Evolutionary conservation across 2,888 invertebrate genomes (phyloP).

Genomic region (Chironomus riparius): DNA sequence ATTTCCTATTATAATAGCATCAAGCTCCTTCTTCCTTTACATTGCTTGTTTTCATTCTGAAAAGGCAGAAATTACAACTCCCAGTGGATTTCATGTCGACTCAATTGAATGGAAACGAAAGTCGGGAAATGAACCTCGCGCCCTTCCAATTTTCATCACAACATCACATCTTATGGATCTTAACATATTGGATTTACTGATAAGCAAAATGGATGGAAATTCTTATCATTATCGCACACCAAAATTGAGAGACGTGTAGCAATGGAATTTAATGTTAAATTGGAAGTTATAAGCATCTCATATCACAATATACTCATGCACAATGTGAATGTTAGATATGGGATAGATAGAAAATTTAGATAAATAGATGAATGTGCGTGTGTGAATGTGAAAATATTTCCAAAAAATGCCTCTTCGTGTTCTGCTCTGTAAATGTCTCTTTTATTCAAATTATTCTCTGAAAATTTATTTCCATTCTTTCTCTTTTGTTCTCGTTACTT

Average conservation of each 20-base stretch:
- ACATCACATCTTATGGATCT: neutral
- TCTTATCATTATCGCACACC: neutral
- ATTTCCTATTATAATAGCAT: too few species aligned
- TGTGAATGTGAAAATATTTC: neutral
- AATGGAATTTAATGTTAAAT: neutral
- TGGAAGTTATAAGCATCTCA: neutral
- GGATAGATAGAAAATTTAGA: neutral
- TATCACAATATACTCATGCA: too few species aligned
- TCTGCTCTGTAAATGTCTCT: neutral
- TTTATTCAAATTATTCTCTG: neutral
- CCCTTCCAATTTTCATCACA: neutral
- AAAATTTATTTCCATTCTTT: neutral
- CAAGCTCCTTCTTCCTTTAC: too few species aligned
- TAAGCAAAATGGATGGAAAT: neutral
- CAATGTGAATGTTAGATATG: neutral
- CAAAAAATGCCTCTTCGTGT: neutral
- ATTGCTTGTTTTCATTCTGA: too few species aligned
- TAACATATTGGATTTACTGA: neutral
- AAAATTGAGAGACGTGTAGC: neutral
- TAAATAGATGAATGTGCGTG: neutral
- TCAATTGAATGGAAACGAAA: too few species aligned
- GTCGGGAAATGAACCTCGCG: too few species aligned
- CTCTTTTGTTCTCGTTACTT: neutral
- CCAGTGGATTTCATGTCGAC: too few species aligned
- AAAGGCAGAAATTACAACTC: too few species aligned